phyloP scores from a whole-genome alignment of 2,888 invertebrate genomes.

The Eumerus sabulonum region DNA sequence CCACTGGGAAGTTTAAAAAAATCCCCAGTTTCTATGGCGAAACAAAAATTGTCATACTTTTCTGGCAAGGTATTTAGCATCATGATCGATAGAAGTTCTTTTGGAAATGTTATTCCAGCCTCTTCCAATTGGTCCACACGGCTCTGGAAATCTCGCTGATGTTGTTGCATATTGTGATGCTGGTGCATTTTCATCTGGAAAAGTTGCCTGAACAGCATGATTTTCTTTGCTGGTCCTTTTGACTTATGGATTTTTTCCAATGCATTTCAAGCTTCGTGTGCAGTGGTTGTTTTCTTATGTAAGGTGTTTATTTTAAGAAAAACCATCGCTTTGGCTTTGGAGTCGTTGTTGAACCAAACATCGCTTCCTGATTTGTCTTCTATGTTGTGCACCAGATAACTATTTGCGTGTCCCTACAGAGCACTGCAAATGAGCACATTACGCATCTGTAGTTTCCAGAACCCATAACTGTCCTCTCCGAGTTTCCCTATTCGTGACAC shows the following conservation, averaged over 20 bases:
- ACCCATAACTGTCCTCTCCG: slow-evolving; percentile 42
- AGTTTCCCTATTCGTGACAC: too few relatives aligned
- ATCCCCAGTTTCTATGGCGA: slow-evolving; percentile 3
- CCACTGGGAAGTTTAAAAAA: too few relatives aligned
- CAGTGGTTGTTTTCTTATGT: slow-evolving; percentile 34
- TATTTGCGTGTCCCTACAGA: slow-evolving; percentile 27
- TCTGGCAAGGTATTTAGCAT: slow-evolving; percentile 11
- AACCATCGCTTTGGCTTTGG: slow-evolving; percentile 14
- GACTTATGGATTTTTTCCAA: slow-evolving; percentile 35
- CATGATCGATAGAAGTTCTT: slow-evolving; percentile 12
- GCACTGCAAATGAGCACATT: too few relatives aligned
- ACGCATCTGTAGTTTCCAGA: too few relatives aligned
- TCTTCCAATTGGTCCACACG: not conserved
- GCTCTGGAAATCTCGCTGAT: not conserved
- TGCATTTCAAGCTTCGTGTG: slow-evolving; percentile 33
- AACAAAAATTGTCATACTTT: slow-evolving; percentile 15
- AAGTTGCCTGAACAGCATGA: too few relatives aligned
- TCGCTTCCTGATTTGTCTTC: too few relatives aligned
- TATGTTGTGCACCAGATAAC: not conserved
- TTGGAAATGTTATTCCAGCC: slow-evolving; percentile 12
- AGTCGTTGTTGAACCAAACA: slow-evolving; percentile 6
- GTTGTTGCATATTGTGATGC: slow-evolving; percentile 1
- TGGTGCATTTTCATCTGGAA: slow-evolving; percentile 13
- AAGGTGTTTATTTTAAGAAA: slow-evolving; percentile 14
- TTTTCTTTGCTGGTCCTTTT: slow-evolving; percentile 45